Base-by-base conservation (phyloP, 2,797 vertebrate species). In the Cryptoprocta ferox region DNA sequence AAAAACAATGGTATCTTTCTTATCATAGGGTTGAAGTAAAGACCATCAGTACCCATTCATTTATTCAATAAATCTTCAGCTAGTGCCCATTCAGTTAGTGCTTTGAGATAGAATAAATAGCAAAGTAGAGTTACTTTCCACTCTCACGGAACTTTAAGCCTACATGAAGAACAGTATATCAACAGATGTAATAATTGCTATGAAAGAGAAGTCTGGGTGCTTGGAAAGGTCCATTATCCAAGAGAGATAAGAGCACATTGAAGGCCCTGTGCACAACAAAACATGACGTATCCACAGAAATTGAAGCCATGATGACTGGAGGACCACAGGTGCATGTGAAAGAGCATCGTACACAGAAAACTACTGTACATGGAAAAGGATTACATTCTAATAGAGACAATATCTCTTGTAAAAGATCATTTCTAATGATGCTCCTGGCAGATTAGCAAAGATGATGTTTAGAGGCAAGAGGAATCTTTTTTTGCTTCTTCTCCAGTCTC, bases 21-120 rank as follows among this genome's bases (percentile, higher is more conserved):
- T 71, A 89, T 53, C 68, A 82, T 19, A 68, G 30, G 12, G n/a
- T 92, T 96, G 26, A 37, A 93, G 24, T 86, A 66, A 94, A 91
- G n/a, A 63, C 45, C 30, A 53, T 66, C 6, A 5, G 12, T 39
- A 19, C 2, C 70, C 42, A 80, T 7, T 70, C 5, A 59, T 68
- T 73, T 91, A 87, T 35, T 80, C 39, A 95, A 50, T 15, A 86
- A 28, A 79, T 32, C 4, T 80, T 65, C 21, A 59, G 32, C 61
- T 19, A 85, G 21, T 85, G 16, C 14, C 9, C 28, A 71, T 76
- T 81, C 53, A 56, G 53, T 56, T 56, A 56, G 53, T 56, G 6
- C n/a, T 91, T 85, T 42, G 45, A 91, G 42, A 48, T 24, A 28
- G 3, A 63, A 4, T 59, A 94, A 6, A 12, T 59, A 24, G 35